These are phyloP conservation scores for Sebastes kiyomatsui DNA, from an alignment of 2,797 vertebrate species.

Conservation along the genomic window DNA sequence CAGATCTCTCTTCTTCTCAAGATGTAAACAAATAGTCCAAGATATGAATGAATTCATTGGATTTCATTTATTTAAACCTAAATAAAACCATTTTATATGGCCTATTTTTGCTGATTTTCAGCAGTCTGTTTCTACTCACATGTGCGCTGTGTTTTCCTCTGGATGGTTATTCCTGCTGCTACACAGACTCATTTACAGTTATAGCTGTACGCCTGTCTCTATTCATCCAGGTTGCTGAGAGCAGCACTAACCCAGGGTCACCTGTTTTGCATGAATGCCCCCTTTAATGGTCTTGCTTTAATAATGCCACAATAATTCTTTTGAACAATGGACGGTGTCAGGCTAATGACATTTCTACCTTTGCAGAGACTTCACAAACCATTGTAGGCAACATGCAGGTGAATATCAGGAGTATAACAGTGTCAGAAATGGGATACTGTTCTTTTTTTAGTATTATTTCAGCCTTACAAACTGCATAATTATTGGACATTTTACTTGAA, in stretches of 20 bases:
- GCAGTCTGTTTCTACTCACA: not conserved
- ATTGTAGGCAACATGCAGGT: not conserved
- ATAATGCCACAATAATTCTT: constrained; percentile 27
- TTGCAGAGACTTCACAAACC: not conserved
- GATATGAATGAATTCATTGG: not conserved
- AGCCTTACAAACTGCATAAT: not conserved
- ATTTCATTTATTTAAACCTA: not conserved
- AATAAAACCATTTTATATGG: not conserved
- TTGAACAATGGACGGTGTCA: constrained; percentile 8
- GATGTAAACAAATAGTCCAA: not conserved
- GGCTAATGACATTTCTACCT: constrained; percentile 12
- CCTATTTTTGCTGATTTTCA: not conserved
- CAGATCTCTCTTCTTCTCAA: not conserved
- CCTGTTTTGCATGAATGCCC: constrained; percentile 36
- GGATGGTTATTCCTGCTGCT: not conserved
- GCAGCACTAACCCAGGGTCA: constrained; percentile 21
- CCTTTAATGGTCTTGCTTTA: constrained; percentile 35
- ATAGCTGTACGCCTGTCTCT: constrained; percentile 8
- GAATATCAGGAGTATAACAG: not conserved
- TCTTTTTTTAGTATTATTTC: not conserved
- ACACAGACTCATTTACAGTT: not conserved
- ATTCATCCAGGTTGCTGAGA: constrained; percentile 36
- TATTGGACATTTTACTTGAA: constrained; percentile 2
- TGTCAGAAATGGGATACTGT: not conserved
- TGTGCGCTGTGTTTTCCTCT: not conserved